Conservation (phyloP, 2,888 invertebrate species). For the Drosophila nr. perissopoda region DNA sequence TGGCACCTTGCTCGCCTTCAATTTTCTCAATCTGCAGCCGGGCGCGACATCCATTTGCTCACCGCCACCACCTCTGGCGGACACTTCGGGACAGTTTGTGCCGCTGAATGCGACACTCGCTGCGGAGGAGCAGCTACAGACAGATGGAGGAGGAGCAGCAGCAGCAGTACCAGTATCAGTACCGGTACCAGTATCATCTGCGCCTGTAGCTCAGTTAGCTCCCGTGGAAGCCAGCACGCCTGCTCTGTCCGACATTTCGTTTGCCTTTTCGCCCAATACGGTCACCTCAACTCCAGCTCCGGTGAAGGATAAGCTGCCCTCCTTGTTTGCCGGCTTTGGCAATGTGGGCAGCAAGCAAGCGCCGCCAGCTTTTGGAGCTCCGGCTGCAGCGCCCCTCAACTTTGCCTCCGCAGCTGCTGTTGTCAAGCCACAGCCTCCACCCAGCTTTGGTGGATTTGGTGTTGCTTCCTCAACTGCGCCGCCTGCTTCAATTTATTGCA, state of each 20-base stretch:
- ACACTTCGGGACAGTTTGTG: constrained; percentile 82
- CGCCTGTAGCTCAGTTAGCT: constrained; percentile 6
- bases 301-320: constrained; percentile 68
- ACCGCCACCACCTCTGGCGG: constrained; percentile 86
- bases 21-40: constrained; percentile 89
- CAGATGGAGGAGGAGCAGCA: constrained; percentile 1
- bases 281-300: constrained; percentile 81
- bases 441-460: constrained; percentile 50
- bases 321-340: constrained; percentile 58
- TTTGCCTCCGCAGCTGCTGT: constrained; percentile 43
- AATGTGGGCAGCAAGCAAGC: constrained; percentile 23
- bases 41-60: constrained; percentile 87
- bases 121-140: constrained; percentile 29
- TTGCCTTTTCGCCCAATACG: constrained; percentile 71
- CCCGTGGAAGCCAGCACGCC: constrained; percentile 9
- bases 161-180: neutral
- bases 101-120: constrained; percentile 60
- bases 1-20: constrained; percentile 91
- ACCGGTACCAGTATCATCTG: constrained; percentile 3
- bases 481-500: constrained; percentile 20
- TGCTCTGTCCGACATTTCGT: constrained; percentile 60
- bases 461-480: constrained; percentile 3
- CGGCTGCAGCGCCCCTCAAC: constrained; percentile 34
- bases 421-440: constrained; percentile 39
- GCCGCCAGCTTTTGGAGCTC: constrained; percentile 5